A percentile compares a stretch with the other conserved stretches of the same genome.
Evolutionary conservation across 1,140 invertebrate genomes (phyloP).

Genomic region (Thaumatotibia leucotreta): DNA sequence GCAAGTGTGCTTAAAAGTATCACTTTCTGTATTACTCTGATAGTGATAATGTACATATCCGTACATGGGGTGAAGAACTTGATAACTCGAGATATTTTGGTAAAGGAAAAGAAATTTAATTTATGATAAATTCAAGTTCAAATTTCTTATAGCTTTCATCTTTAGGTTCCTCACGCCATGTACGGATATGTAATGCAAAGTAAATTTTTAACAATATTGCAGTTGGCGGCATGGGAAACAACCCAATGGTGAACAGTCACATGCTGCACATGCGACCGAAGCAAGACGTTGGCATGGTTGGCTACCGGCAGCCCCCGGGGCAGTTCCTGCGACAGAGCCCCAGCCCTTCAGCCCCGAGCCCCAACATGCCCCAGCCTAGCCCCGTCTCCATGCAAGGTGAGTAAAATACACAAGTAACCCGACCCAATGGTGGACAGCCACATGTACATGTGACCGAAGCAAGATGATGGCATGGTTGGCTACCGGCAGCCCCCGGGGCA

Average conservation of each 20-base stretch:
- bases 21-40: too few relatives aligned
- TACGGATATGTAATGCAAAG: too few relatives aligned
- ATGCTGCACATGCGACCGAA: conserved; percentile 78
- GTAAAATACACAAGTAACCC: conserved; percentile 18
- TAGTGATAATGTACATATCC: too few relatives aligned
- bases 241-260: conserved; percentile 76
- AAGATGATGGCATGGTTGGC: conserved; percentile 45
- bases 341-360: conserved; percentile 83
- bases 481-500: conserved; percentile 79
- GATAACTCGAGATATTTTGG: too few relatives aligned
- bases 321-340: conserved; percentile 84
- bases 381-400: conserved; percentile 63
- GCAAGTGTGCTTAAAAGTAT: too few relatives aligned
- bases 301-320: conserved; percentile 76
- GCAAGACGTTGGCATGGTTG: conserved; percentile 50
- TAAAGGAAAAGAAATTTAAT: too few relatives aligned
- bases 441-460: conserved; percentile 50
- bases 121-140: too few relatives aligned
- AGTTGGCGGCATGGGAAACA: conserved; percentile 68
- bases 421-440: neutral
- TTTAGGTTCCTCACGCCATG: too few relatives aligned
- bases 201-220: conserved; percentile 10
- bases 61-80: too few relatives aligned
- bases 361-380: conserved; percentile 79
- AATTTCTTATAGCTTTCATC: too few relatives aligned